These are phyloP conservation scores for Achatina immaculata DNA, from an alignment of 1,140 invertebrate species.

Conservation along the genomic window DNA sequence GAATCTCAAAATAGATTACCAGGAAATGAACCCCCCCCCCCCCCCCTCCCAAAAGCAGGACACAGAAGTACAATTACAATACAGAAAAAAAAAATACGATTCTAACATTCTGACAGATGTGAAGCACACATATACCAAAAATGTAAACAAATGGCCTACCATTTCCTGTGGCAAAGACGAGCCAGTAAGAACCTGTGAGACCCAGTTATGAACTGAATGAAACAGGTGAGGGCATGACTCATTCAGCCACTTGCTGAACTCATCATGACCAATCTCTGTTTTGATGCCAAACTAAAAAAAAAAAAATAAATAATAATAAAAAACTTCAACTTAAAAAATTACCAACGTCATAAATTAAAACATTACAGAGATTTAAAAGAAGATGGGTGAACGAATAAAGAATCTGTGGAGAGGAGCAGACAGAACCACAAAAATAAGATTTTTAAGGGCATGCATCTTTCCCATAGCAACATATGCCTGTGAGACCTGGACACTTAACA, in stretches of 20 bases:
- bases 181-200: slow-evolving; percentile 60
- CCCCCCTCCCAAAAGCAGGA: not conserved
- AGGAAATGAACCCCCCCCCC: not conserved
- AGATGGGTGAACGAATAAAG: too few relatives aligned
- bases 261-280: slow-evolving; percentile 48
- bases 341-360: not conserved
- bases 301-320: slow-evolving; percentile 5
- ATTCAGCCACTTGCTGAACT: slow-evolving; percentile 56
- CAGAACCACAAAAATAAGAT: too few relatives aligned
- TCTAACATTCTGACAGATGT: too few relatives aligned
- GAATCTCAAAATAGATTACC: not conserved
- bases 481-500: too few relatives aligned
- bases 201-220: slow-evolving; percentile 65
- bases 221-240: slow-evolving; percentile 60
- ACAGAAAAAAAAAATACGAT: not conserved
- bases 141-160: slow-evolving; percentile 48
- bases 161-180: slow-evolving; percentile 62
- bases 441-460: too few relatives aligned
- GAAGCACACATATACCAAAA: not conserved
- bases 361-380: too few relatives aligned
- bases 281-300: slow-evolving; percentile 63
- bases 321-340: too few relatives aligned
- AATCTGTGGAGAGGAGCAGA: too few relatives aligned
- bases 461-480: too few relatives aligned
- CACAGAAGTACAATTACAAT: not conserved